Conservation (phyloP, 2,888 invertebrate genomes). For the Priocnemis perturbator region DNA sequence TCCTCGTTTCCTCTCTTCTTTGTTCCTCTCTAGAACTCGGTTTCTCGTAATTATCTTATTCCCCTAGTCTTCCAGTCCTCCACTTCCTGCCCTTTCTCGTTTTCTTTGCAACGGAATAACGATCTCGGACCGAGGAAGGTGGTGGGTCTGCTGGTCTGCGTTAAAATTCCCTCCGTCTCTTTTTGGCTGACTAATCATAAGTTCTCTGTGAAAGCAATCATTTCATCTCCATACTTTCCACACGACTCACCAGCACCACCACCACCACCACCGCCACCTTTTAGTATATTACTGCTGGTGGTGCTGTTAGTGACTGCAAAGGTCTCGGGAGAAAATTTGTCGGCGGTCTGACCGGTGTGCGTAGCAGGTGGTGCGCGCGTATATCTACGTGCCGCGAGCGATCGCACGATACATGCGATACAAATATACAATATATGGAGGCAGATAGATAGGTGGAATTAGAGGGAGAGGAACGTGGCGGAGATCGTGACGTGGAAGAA, state of each 20-base stretch:
- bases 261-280: no score
- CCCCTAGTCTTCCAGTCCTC: slow-evolving; percentile 23
- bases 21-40: slow-evolving; percentile 34
- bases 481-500: background rate
- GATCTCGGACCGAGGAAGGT: background rate
- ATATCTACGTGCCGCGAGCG: slow-evolving; percentile 9
- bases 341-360: slow-evolving; percentile 43
- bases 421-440: slow-evolving; percentile 11
- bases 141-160: no score
- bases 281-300: no score
- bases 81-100: slow-evolving; percentile 25
- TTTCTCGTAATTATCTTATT: slow-evolving; percentile 47
- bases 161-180: no score
- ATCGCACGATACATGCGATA: slow-evolving; percentile 6
- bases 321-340: no score
- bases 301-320: no score
- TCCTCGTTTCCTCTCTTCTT: background rate
- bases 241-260: no score
- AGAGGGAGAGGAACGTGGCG: background rate
- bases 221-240: no score
- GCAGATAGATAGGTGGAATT: slow-evolving; percentile 14
- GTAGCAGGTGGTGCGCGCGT: slow-evolving; percentile 61
- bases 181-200: no score
- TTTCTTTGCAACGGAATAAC: slow-evolving; percentile 1
- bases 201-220: no score